Conservation (phyloP, 2,888 invertebrate genomes). For the Keiferia lycopersicella region DNA sequence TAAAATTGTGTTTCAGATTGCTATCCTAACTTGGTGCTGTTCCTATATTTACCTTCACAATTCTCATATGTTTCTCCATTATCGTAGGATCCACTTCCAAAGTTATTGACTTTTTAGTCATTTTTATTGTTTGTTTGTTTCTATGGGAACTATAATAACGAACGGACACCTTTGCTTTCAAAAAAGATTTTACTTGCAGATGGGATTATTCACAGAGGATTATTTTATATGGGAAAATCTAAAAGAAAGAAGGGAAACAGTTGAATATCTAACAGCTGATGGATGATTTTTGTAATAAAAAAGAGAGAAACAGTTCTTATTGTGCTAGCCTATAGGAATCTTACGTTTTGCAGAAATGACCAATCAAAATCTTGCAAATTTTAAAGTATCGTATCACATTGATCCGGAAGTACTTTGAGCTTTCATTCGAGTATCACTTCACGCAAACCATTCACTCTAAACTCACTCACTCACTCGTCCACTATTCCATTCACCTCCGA, state of each 20-base stretch:
- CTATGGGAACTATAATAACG: slow-evolving; percentile 47
- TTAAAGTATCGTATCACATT: too few relatives aligned
- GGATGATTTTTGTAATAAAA: too few relatives aligned
- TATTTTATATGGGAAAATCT: too few relatives aligned
- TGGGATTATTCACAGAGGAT: too few relatives aligned
- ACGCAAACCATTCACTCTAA: not conserved
- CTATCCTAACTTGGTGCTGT: not conserved
- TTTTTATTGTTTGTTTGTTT: slow-evolving; percentile 46
- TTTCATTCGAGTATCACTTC: not conserved
- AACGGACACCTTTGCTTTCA: too few relatives aligned
- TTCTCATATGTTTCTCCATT: slow-evolving; percentile 80
- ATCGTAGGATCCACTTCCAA: slow-evolving; percentile 83
- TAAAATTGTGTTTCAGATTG: not conserved
- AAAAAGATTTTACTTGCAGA: not conserved
- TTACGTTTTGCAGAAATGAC: too few relatives aligned
- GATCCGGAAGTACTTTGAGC: not conserved
- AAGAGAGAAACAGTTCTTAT: too few relatives aligned
- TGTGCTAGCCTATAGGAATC: too few relatives aligned
- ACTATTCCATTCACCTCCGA: too few relatives aligned
- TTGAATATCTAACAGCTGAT: too few relatives aligned
- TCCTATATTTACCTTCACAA: slow-evolving; percentile 60
- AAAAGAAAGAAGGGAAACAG: not conserved
- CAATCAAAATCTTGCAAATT: too few relatives aligned
- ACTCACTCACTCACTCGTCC: slow-evolving; percentile 4
- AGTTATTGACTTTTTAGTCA: slow-evolving; percentile 74